phyloP scores from a whole-genome alignment of 2,797 vertebrate species.

The Buphagus erythrorhynchus region DNA sequence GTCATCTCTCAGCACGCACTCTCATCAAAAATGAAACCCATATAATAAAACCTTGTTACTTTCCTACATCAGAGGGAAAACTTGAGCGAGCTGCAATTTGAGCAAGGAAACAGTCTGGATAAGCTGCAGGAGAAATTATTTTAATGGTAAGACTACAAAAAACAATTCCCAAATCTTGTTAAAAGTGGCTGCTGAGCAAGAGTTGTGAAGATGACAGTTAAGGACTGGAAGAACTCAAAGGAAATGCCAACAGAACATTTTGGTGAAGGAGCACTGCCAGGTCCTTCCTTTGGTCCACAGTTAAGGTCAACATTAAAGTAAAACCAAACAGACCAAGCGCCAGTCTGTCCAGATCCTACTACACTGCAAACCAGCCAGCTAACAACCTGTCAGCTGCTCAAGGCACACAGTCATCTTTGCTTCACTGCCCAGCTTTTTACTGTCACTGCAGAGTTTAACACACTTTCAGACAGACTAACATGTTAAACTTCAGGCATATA shows the following conservation, averaged over 20 bases:
- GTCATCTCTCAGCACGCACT: fast-evolving
- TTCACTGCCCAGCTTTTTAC: neutral
- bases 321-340: neutral
- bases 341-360: neutral
- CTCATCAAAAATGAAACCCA: neutral
- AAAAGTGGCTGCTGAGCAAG: neutral
- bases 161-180: neutral
- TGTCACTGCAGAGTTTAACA: neutral
- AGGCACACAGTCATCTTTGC: neutral
- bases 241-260: neutral
- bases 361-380: neutral
- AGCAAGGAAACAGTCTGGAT: neutral
- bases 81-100: neutral
- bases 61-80: neutral
- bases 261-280: neutral
- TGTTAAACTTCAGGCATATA: neutral
- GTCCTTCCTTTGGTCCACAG: neutral
- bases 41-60: neutral
- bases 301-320: neutral
- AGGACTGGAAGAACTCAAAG: neutral
- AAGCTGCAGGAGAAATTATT: neutral
- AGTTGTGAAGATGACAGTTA: neutral
- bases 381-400: neutral
- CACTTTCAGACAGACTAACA: neutral
- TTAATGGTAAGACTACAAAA: neutral